These are phyloP conservation scores for Campylomormyrus numenius DNA, from an alignment of 2,113 vertebrate species.

Conservation along the genomic window DNA sequence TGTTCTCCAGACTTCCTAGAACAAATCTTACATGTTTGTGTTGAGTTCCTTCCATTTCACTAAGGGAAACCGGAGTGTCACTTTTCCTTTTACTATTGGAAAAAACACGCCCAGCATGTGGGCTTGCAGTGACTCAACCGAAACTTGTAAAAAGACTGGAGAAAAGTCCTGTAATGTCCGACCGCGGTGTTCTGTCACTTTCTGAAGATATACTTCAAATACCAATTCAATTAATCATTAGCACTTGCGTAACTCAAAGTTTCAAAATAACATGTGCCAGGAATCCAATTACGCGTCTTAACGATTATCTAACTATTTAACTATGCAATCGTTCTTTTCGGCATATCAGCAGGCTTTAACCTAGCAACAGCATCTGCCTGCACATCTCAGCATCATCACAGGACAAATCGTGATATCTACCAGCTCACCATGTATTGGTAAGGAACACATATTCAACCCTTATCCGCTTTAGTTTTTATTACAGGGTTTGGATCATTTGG, in stretches of 20 bases:
- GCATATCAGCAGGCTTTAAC: background rate
- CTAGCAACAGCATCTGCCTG: background rate
- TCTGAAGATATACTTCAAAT: background rate
- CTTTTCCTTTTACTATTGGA: background rate
- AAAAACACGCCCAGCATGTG: background rate
- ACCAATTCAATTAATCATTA: background rate
- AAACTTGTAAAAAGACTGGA: background rate
- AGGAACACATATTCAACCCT: background rate
- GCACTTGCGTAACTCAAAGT: background rate
- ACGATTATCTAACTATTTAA: background rate
- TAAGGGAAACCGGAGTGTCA: background rate
- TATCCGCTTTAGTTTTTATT: background rate
- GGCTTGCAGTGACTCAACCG: background rate
- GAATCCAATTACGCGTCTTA: background rate
- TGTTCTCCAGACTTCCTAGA: background rate
- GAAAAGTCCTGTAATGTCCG: background rate
- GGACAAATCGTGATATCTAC: background rate
- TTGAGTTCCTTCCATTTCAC: background rate
- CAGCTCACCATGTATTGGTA: background rate
- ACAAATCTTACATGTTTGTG: conserved; percentile 1
- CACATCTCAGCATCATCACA: background rate
- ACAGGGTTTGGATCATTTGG: background rate
- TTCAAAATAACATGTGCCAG: background rate
- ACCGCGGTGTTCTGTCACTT: background rate
- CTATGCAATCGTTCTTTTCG: background rate